Conservation (phyloP, 2,797 vertebrate genomes). For the Microchirus variegatus region DNA sequence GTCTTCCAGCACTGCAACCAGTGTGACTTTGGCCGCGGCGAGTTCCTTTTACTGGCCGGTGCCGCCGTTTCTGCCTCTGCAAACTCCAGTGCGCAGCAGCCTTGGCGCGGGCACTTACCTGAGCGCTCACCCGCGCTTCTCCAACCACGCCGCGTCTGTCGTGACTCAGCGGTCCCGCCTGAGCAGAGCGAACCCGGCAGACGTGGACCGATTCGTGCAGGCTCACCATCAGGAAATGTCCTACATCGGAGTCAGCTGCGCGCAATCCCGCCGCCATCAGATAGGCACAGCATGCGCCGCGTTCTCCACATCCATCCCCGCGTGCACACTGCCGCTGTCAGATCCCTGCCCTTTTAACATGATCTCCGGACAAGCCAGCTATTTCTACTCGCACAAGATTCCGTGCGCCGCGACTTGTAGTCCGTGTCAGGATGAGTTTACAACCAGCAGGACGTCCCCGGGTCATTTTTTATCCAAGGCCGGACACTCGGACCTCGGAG, state of each 20-base stretch:
- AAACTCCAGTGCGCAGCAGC: slow-evolving; percentile 62
- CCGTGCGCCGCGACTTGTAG: slow-evolving; percentile 60
- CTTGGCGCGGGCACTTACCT: slow-evolving; percentile 57
- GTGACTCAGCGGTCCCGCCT: slow-evolving; percentile 65
- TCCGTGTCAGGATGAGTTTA: slow-evolving; percentile 62
- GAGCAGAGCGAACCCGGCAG: slow-evolving; percentile 46
- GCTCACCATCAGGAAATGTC: slow-evolving; percentile 68
- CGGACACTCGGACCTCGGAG: slow-evolving; percentile 59
- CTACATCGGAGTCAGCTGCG: slow-evolving; percentile 71
- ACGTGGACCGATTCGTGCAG: slow-evolving; percentile 63
- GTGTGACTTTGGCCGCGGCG: slow-evolving; percentile 69
- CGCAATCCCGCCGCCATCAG: slow-evolving; percentile 69
- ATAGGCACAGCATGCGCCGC: slow-evolving; percentile 67
- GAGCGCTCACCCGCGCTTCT: slow-evolving; percentile 54
- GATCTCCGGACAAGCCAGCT: slow-evolving; percentile 79
- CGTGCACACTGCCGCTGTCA: slow-evolving; percentile 67
- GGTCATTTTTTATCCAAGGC: slow-evolving; percentile 62
- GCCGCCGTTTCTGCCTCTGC: slow-evolving; percentile 72
- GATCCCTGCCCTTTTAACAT: slow-evolving; percentile 75
- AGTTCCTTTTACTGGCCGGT: slow-evolving; percentile 84
- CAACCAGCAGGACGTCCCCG: slow-evolving; percentile 41
- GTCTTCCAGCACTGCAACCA: slow-evolving; percentile 58
- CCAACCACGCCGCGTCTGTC: slow-evolving; percentile 66
- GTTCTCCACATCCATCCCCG: slow-evolving; percentile 71
- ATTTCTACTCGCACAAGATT: slow-evolving; percentile 78